Percentiles rank a stretch among this genome's conserved stretches.
These are phyloP conservation scores for Chinchilla lanigera DNA, from an alignment of 2,113 vertebrate species.

Conservation along the genomic window DNA sequence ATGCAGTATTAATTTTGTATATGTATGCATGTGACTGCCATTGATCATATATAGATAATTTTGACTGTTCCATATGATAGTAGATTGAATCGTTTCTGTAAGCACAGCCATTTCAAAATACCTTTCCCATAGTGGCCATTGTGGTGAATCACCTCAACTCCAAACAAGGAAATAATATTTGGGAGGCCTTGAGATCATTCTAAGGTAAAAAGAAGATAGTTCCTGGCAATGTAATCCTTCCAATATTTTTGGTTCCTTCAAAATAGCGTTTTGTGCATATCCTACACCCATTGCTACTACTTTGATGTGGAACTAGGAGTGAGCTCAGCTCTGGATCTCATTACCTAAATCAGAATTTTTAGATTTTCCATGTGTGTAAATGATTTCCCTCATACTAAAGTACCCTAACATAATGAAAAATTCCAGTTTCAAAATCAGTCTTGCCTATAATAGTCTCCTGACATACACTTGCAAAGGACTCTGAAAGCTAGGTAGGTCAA, in stretches of 20 bases:
- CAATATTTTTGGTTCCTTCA: not conserved
- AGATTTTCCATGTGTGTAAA: not conserved
- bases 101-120: not conserved
- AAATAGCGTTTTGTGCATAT: not conserved
- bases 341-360: not conserved
- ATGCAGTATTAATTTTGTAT: not conserved
- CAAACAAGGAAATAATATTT: not conserved
- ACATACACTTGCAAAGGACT: not conserved
- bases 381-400: not conserved
- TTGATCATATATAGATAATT: not conserved
- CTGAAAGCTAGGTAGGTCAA: not conserved
- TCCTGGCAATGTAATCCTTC: not conserved
- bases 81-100: not conserved
- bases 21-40: not conserved
- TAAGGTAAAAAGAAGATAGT: not conserved
- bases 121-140: not conserved
- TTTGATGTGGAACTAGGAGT: not conserved
- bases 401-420: not conserved
- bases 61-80: not conserved
- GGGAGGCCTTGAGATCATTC: not conserved
- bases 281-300: not conserved
- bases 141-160: not conserved
- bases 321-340: not conserved
- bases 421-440: not conserved
- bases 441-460: not conserved